Evolutionary conservation across 2,113 vertebrate genomes (phyloP).

Genomic region (Pteropus alecto): DNA sequence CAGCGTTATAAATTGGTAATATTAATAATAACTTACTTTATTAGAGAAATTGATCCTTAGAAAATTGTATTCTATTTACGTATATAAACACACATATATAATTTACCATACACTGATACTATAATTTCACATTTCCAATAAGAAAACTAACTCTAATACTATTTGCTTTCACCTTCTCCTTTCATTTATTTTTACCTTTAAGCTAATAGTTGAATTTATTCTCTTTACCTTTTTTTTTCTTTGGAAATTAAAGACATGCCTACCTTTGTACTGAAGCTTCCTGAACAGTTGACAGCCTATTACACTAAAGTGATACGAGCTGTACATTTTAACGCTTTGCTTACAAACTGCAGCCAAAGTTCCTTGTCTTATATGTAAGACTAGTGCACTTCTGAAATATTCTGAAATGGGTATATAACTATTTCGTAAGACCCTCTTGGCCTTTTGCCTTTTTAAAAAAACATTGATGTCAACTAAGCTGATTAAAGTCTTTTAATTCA

Average conservation of each 20-base stretch:
- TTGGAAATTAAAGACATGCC: constrained; percentile 80
- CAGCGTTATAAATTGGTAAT: neutral
- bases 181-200: constrained; percentile 73
- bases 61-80: neutral
- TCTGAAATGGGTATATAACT: neutral
- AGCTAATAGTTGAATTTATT: constrained; percentile 79
- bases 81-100: no score
- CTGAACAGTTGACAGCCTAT: constrained; percentile 76
- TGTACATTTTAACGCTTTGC: constrained; percentile 68
- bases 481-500: constrained; percentile 24
- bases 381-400: constrained; percentile 30
- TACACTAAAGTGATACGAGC: constrained; percentile 74
- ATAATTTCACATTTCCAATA: constrained; percentile 47
- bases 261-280: constrained; percentile 66
- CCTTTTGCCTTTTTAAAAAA: constrained; percentile 36
- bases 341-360: constrained; percentile 67
- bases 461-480: constrained; percentile 11
- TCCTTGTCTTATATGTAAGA: constrained; percentile 18
- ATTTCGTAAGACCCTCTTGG: constrained; percentile 19
- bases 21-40: neutral
- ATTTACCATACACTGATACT: neutral
- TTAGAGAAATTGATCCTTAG: neutral
- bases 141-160: constrained; percentile 33
- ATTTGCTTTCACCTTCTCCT: constrained; percentile 59
- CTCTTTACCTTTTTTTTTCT: constrained; percentile 67